A percentile compares a stretch with the other conserved stretches of the same genome.
Evolutionary conservation across 1,140 invertebrate species (phyloP).

Genomic region (Danaus plexippus): DNA sequence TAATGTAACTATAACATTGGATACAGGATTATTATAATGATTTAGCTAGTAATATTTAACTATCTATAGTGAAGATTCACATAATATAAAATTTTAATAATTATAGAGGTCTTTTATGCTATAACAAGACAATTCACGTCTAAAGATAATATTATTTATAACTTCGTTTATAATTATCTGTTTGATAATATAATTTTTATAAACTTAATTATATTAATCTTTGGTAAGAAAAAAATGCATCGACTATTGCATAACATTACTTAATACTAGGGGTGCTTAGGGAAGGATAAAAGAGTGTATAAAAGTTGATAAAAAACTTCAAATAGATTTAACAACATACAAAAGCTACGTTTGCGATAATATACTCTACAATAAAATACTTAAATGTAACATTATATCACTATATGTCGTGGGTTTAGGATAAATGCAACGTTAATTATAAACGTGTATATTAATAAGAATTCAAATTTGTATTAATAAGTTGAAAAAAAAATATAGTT

Average conservation of each 20-base stretch:
- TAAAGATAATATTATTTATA: slow-evolving; percentile 1
- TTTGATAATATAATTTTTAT: slow-evolving; percentile 2
- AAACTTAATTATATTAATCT: slow-evolving; percentile 1
- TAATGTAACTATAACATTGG: too few species aligned
- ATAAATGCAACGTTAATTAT: too few species aligned
- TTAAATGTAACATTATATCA: slow-evolving; percentile 50
- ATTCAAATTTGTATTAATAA: too few species aligned
- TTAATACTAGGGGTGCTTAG: slow-evolving; percentile 60
- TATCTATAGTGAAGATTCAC: too few species aligned
- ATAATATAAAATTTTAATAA: too few species aligned
- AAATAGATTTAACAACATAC: slow-evolving; percentile 69
- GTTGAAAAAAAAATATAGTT: too few species aligned
- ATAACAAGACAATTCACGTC: slow-evolving; percentile 1
- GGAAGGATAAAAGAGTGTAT: slow-evolving; percentile 70
- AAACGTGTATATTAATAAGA: too few species aligned
- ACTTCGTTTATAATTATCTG: neutral
- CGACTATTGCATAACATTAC: slow-evolving; percentile 5
- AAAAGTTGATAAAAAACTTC: slow-evolving; percentile 70
- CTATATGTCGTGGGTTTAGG: slow-evolving; percentile 3
- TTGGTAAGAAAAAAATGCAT: slow-evolving; percentile 9
- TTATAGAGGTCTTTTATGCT: too few species aligned
- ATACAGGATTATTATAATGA: too few species aligned
- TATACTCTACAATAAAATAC: slow-evolving; percentile 51
- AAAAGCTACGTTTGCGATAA: slow-evolving; percentile 60
- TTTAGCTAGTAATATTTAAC: too few species aligned